Evolutionary conservation across 1,140 invertebrate genomes (phyloP).

Genomic region (Zaprionus inermis): DNA sequence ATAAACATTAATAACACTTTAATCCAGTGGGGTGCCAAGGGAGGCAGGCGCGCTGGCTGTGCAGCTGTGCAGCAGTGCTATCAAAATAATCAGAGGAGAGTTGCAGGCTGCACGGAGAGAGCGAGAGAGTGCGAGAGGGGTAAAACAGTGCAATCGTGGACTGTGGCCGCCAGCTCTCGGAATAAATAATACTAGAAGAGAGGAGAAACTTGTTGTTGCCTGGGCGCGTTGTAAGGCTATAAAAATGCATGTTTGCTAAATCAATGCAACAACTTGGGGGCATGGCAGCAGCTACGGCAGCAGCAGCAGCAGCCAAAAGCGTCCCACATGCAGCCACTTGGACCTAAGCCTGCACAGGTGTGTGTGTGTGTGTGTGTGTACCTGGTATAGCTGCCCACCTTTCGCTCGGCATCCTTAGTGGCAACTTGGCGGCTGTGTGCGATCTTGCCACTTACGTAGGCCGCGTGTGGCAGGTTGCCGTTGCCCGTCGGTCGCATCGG

Average conservation of each 20-base stretch:
- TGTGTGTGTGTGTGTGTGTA: constrained; percentile 8
- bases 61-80: constrained; percentile 61
- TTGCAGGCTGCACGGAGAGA: neutral
- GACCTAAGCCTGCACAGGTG: constrained; percentile 42
- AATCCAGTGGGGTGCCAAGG: constrained; percentile 55
- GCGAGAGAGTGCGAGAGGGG: constrained; percentile 9
- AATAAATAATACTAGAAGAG: constrained; percentile 75
- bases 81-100: constrained; percentile 78
- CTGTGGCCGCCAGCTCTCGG: constrained; percentile 62
- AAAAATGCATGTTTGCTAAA: constrained; percentile 83
- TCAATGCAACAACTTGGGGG: constrained; percentile 83
- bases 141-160: constrained; percentile 61
- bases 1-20: constrained; percentile 84
- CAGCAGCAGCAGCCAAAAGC: constrained; percentile 56
- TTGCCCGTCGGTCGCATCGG: constrained; percentile 46
- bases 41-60: constrained; percentile 47
- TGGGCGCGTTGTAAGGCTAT: constrained; percentile 81
- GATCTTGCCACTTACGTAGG: constrained; percentile 83
- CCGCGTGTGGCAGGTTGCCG: constrained; percentile 82
- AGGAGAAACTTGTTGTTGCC: constrained; percentile 68
- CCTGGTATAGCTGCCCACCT: constrained; percentile 67
- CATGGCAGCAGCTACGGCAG: constrained; percentile 61
- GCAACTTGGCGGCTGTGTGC: constrained; percentile 66
- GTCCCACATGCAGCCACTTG: constrained; percentile 69
- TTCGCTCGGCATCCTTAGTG: constrained; percentile 77